These are phyloP conservation scores for Haliclona indistincta DNA, from an alignment of 37 sponge, comb jelly and placozoan genomes.

Conservation along the genomic window DNA sequence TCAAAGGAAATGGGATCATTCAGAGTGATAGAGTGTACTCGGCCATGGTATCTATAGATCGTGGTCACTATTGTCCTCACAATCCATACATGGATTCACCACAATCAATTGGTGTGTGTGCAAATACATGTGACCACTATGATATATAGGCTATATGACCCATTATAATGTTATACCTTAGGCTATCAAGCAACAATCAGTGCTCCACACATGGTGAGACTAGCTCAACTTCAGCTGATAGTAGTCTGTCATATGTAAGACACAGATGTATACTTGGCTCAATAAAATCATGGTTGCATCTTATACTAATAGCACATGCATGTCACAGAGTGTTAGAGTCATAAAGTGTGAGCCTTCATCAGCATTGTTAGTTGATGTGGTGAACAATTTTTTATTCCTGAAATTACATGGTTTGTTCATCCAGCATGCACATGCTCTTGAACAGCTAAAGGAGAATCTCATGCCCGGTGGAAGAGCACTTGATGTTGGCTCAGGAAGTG, in stretches of 20 bases:
- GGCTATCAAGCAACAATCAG: constrained; percentile 94
- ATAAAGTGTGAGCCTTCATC: background rate
- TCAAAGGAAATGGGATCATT: constrained; percentile 73
- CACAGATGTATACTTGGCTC: too few species aligned
- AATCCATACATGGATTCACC: constrained; percentile 92
- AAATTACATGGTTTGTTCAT: background rate
- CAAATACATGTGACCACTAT: background rate
- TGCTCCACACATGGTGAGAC: constrained; percentile 94
- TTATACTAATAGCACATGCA: background rate
- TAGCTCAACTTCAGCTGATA: background rate
- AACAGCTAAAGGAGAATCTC: constrained; percentile 80
- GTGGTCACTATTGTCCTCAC: constrained; percentile 67
- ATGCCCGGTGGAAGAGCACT: constrained; percentile 66
- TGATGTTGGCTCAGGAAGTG: constrained; percentile 96
- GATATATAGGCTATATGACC: background rate
- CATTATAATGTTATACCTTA: background rate
- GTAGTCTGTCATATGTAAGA: too few species aligned
- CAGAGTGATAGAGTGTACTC: constrained; percentile 58
- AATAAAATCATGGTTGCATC: background rate
- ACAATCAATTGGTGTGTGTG: constrained; percentile 90
- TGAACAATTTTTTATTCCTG: background rate
- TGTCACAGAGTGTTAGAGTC: background rate
- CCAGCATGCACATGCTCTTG: constrained; percentile 93
- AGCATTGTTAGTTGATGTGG: background rate
- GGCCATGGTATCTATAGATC: constrained; percentile 84